Conservation (phyloP, 2,113 vertebrate genomes). For the Prolemur simus region DNA sequence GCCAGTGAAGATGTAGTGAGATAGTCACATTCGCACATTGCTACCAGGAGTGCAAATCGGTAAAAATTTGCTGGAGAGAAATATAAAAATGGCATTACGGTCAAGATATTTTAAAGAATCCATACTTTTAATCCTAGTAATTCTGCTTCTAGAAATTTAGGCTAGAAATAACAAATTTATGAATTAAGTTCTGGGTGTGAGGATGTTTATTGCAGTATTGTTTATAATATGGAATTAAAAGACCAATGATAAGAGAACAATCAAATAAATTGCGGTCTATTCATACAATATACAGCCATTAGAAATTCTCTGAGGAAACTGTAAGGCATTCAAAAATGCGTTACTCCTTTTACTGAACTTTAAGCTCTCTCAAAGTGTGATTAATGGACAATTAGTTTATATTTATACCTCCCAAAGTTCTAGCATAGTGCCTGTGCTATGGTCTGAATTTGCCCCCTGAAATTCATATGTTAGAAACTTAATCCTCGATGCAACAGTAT, state of each 20-base stretch:
- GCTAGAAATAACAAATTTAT: background rate
- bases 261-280: background rate
- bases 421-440: background rate
- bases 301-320: background rate
- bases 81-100: conserved; percentile 24
- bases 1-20: background rate
- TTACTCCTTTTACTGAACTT: background rate
- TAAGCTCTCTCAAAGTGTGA: background rate
- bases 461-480: background rate
- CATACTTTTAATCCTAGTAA: background rate
- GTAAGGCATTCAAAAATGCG: background rate
- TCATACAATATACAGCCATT: background rate
- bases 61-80: background rate
- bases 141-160: background rate
- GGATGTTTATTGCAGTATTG: background rate
- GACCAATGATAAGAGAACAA: background rate
- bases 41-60: background rate
- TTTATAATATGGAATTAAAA: background rate
- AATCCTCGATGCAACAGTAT: background rate
- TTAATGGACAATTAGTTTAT: background rate
- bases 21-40: background rate
- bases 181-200: background rate
- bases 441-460: background rate
- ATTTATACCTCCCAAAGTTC: background rate
- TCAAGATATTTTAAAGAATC: background rate